Percentiles rank a stretch among this genome's conserved stretches.
Evolutionary conservation across 2,888 invertebrate genomes (phyloP).

Genomic region (Ferdinandea cuprea): DNA sequence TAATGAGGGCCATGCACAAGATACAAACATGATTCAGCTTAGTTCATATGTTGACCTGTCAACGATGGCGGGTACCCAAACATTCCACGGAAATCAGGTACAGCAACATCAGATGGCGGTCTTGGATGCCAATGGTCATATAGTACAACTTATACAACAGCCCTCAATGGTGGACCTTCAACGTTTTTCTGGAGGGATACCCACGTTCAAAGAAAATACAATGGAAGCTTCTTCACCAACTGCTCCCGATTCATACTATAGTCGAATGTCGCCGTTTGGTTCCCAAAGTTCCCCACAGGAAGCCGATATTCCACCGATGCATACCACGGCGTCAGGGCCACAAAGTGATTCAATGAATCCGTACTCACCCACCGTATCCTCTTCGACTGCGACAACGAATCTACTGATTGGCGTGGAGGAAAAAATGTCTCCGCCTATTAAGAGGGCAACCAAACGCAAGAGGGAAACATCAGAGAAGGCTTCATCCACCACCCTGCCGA

Average conservation of each 20-base stretch:
- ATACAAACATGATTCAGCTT: conserved; percentile 21
- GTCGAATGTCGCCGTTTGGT: conserved; percentile 77
- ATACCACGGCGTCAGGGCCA: conserved; percentile 76
- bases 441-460: conserved; percentile 76
- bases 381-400: conserved; percentile 79
- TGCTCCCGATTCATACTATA: conserved; percentile 78
- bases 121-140: conserved; percentile 80
- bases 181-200: conserved; percentile 76
- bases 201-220: conserved; percentile 74
- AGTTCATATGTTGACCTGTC: conserved; percentile 50
- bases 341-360: conserved; percentile 75
- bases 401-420: conserved; percentile 80
- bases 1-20: conserved; percentile 83
- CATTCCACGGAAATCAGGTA: conserved; percentile 13
- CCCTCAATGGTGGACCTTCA: conserved; percentile 84
- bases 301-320: conserved; percentile 80
- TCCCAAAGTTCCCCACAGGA: conserved; percentile 80
- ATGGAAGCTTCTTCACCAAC: conserved; percentile 75
- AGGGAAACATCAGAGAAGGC: conserved; percentile 76
- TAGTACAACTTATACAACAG: conserved; percentile 83
- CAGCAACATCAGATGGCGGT: conserved; percentile 79
- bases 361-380: conserved; percentile 80
- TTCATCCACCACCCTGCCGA: conserved; percentile 78
- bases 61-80: not conserved
- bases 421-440: conserved; percentile 51